phyloP scores from a whole-genome alignment of 1,140 invertebrate genomes.

The Plutomurus gul region DNA sequence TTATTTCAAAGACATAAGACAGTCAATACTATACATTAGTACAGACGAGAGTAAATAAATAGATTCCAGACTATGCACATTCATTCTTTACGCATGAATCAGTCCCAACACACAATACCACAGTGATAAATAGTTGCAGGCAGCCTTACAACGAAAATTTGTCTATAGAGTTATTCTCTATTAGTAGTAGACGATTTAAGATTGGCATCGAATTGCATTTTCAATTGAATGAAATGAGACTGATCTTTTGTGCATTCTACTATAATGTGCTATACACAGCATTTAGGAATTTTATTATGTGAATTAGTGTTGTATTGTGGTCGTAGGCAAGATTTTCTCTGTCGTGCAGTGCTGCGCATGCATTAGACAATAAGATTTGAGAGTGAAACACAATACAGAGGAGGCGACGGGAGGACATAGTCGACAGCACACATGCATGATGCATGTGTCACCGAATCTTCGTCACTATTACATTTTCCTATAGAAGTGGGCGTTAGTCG shows the following conservation, averaged over 20 bases:
- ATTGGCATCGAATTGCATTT: slow-evolving; percentile 16
- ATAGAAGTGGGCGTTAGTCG: slow-evolving; percentile 3
- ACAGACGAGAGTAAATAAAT: background rate
- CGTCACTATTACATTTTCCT: slow-evolving; percentile 6
- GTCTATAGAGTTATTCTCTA: background rate
- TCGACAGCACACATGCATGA: slow-evolving; percentile 29
- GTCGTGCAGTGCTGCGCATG: too few species aligned
- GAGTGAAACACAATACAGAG: slow-evolving; percentile 13
- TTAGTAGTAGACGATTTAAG: too few species aligned
- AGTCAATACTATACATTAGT: background rate
- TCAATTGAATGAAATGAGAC: background rate
- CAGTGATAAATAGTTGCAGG: background rate
- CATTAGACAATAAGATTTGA: background rate
- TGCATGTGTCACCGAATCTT: slow-evolving; percentile 29
- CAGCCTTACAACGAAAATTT: background rate
- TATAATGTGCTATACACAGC: too few species aligned
- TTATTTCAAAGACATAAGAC: slow-evolving; percentile 4
- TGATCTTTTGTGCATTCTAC: background rate
- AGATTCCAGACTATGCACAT: background rate
- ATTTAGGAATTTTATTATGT: too few species aligned
- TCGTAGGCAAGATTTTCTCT: too few species aligned
- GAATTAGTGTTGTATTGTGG: too few species aligned
- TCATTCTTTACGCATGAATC: background rate
- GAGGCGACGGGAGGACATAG: background rate
- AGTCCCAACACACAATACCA: background rate